Conservation (phyloP, 2,113 vertebrate species). For the Chloebia gouldiae region DNA sequence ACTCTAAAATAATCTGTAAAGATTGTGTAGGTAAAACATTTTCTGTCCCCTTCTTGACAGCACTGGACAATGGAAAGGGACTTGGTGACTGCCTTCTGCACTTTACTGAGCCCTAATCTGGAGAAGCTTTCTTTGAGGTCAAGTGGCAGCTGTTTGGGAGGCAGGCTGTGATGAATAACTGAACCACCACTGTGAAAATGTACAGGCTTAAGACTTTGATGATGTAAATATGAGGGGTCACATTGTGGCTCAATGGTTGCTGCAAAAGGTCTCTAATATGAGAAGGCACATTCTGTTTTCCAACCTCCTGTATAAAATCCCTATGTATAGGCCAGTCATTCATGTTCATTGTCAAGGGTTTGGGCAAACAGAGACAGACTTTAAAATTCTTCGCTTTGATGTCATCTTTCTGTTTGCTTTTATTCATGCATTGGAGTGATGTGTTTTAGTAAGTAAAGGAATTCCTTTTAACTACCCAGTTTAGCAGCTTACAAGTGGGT, state of each 20-base stretch:
- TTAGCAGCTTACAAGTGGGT: neutral
- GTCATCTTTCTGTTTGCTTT: neutral
- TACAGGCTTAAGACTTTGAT: neutral
- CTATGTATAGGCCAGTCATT: neutral
- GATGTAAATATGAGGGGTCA: neutral
- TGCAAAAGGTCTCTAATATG: neutral
- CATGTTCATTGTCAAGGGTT: neutral
- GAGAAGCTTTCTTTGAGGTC: neutral
- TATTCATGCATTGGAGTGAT: neutral
- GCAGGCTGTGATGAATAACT: neutral
- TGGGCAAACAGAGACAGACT: neutral
- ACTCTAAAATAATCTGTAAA: neutral
- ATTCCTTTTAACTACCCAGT: neutral
- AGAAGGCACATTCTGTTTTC: neutral
- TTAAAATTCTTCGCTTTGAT: neutral
- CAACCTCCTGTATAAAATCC: neutral
- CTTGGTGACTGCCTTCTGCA: neutral
- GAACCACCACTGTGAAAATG: neutral
- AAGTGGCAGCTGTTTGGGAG: neutral
- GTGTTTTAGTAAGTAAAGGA: neutral
- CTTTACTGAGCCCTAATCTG: neutral
- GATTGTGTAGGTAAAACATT: neutral
- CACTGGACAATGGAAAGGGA: neutral
- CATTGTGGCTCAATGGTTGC: neutral
- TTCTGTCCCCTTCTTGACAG: neutral